A percentile compares a stretch with the other conserved stretches of the same genome.
Evolutionary conservation across 2,888 invertebrate species (phyloP).

Genomic region (Ametastegia equiseti): DNA sequence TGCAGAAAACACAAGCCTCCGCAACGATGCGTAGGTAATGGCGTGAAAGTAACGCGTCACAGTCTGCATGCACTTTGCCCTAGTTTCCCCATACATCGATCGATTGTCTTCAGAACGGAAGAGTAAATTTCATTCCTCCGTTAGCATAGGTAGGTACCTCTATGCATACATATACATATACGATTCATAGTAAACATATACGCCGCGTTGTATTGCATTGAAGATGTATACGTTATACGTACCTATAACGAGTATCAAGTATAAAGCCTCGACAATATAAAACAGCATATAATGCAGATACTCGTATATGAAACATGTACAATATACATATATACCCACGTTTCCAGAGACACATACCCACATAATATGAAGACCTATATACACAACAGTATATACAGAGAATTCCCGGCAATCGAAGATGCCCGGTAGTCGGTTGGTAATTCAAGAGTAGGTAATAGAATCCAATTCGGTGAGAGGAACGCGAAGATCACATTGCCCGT

Average conservation of each 20-base stretch:
- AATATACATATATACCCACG: too few relatives aligned
- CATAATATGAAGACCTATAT: too few relatives aligned
- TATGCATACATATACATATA: not conserved
- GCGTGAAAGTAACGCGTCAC: not conserved
- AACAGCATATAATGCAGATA: too few relatives aligned
- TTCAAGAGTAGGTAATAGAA: slow-evolving; percentile 6
- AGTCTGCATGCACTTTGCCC: not conserved
- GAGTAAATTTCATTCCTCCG: not conserved
- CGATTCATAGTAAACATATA: not conserved
- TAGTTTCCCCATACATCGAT: slow-evolving; percentile 7
- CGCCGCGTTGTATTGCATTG: too few relatives aligned
- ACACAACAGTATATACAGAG: not conserved
- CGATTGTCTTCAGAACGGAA: not conserved
- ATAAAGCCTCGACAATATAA: too few relatives aligned
- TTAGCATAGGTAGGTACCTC: not conserved
- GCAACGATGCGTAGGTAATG: not conserved
- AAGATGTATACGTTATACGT: too few relatives aligned
- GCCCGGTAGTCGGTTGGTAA: too few relatives aligned
- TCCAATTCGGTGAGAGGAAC: slow-evolving; percentile 22
- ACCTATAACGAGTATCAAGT: too few relatives aligned
- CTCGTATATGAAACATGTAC: too few relatives aligned
- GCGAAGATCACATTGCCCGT: slow-evolving; percentile 45
- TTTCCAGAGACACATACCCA: too few relatives aligned
- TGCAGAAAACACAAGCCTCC: too few relatives aligned
- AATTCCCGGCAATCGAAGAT: slow-evolving; percentile 4